A percentile compares a stretch with the other conserved stretches of the same genome.
Conservation (phyloP, 1,140 invertebrate genomes). For the Monochamus saltuarius region DNA sequence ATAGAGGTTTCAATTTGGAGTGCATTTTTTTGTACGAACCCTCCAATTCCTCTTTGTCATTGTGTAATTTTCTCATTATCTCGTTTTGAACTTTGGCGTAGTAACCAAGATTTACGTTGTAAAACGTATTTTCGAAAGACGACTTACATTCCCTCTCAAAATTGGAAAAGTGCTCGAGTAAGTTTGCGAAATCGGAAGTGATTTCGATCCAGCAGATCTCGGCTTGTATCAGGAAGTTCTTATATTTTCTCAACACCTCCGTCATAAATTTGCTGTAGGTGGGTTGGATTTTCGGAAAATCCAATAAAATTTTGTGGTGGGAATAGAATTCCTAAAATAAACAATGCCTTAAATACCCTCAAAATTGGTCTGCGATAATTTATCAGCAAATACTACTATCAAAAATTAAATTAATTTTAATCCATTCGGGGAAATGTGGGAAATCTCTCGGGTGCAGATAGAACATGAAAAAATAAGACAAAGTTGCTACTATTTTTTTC, state of each 20-base stretch:
- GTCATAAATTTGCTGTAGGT: conserved; percentile 10
- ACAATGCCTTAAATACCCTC: too few species aligned
- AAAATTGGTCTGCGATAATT: too few species aligned
- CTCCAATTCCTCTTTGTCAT: background rate
- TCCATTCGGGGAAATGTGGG: too few species aligned
- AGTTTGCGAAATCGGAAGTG: background rate
- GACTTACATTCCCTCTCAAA: background rate
- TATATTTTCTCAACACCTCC: conserved; percentile 7
- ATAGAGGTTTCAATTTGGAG: conserved; percentile 19
- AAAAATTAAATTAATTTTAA: too few species aligned
- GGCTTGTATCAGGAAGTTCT: background rate
- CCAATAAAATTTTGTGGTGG: conserved; percentile 1
- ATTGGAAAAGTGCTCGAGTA: background rate
- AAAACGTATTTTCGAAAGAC: background rate
- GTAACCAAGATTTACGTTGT: background rate
- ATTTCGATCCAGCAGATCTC: conserved; percentile 3
- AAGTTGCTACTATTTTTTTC: too few species aligned
- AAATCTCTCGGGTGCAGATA: too few species aligned
- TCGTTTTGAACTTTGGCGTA: background rate
- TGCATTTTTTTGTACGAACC: background rate
- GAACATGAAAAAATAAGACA: too few species aligned
- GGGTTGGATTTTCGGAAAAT: conserved; percentile 5
- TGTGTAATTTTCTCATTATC: background rate
- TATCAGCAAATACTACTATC: too few species aligned
- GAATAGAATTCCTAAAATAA: conserved; percentile 18